Evolutionary conservation across 2,888 invertebrate genomes (phyloP).

Genomic region (Heteromurus nitidus): DNA sequence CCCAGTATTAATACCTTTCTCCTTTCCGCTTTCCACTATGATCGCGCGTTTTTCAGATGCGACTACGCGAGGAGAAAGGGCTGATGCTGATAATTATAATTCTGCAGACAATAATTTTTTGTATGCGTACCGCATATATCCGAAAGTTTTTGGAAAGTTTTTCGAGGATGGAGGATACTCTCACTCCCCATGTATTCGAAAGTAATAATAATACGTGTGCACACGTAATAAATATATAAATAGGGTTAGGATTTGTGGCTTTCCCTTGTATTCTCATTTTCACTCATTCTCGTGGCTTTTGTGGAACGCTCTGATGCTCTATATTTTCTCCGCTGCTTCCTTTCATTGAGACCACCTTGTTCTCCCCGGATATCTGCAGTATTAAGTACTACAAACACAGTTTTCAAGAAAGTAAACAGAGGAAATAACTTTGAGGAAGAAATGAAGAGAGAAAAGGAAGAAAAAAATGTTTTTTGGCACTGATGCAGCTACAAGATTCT

Average conservation of each 20-base stretch:
- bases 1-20: no score
- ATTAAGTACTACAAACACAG: background rate
- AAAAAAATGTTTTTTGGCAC: background rate
- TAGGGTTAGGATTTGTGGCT: constrained; percentile 11
- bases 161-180: no score
- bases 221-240: background rate
- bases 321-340: background rate
- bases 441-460: background rate
- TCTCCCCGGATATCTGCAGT: background rate
- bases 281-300: constrained; percentile 31
- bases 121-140: no score
- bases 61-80: no score
- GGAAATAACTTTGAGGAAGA: background rate
- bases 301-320: background rate
- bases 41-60: no score
- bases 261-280: background rate
- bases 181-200: no score
- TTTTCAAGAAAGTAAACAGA: background rate
- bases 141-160: no score
- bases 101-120: no score
- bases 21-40: no score
- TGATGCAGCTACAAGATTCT: background rate
- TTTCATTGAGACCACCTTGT: no score
- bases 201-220: no score
- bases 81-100: no score